These are phyloP conservation scores for Odontocerum albicorne DNA, from an alignment of 2,888 invertebrate genomes.

Conservation along the genomic window DNA sequence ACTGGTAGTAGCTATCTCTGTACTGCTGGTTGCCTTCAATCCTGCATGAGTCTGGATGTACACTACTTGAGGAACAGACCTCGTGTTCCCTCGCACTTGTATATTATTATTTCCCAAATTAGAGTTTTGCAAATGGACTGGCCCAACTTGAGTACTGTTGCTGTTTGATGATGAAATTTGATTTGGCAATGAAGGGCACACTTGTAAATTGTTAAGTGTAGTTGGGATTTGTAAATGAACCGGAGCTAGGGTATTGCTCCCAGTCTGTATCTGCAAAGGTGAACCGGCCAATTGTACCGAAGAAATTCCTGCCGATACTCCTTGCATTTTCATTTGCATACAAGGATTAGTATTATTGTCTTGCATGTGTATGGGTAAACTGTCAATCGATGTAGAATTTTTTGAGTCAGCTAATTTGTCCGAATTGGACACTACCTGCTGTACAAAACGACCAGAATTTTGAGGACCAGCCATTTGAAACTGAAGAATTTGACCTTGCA, in stretches of 20 bases:
- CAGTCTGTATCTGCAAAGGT: conserved; percentile 40
- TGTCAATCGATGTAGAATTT: neutral
- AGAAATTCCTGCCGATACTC: conserved; percentile 38
- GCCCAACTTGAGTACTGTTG: conserved; percentile 45
- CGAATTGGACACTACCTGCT: neutral
- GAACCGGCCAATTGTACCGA: conserved; percentile 46
- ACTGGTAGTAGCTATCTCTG: conserved; percentile 54
- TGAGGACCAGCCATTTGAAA: conserved; percentile 54
- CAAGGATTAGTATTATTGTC: conserved; percentile 2
- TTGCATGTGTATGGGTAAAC: neutral
- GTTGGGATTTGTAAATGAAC: conserved; percentile 46
- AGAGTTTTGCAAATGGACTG: conserved; percentile 45
- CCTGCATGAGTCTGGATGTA: conserved; percentile 61
- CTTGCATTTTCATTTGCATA: conserved; percentile 39
- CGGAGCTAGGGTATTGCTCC: conserved; percentile 43
- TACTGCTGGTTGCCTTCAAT: conserved; percentile 52
- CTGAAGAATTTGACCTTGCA: conserved; percentile 52
- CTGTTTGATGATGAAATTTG: neutral
- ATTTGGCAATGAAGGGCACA: conserved; percentile 37
- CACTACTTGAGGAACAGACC: conserved; percentile 59
- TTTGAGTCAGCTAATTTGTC: conserved; percentile 2
- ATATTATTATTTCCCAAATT: conserved; percentile 40
- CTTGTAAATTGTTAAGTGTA: conserved; percentile 40
- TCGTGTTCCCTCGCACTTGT: conserved; percentile 43
- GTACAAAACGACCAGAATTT: conserved; percentile 30